These are phyloP conservation scores for Ictalurus punctatus DNA, from an alignment of 2,113 vertebrate species.

Conservation along the genomic window DNA sequence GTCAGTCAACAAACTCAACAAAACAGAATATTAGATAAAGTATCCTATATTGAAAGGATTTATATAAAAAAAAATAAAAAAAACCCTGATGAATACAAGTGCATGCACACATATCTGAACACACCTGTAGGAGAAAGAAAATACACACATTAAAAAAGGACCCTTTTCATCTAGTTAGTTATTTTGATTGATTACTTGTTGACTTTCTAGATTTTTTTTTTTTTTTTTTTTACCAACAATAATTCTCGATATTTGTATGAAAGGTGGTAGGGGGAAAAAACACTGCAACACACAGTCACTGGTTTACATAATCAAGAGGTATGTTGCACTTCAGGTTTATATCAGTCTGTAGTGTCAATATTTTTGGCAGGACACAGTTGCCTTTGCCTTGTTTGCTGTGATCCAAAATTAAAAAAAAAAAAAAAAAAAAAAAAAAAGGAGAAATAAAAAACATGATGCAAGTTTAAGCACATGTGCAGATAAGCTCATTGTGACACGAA, in stretches of 20 bases:
- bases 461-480: background rate
- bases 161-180: constrained; percentile 60
- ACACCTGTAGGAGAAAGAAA: background rate
- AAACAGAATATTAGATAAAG: constrained; percentile 41
- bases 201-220: constrained; percentile 45
- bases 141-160: constrained; percentile 68
- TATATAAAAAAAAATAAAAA: background rate
- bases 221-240: constrained; percentile 10
- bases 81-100: background rate
- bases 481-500: background rate
- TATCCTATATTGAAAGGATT: constrained; percentile 30
- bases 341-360: constrained; percentile 29
- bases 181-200: constrained; percentile 33
- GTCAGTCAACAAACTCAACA: constrained; percentile 53
- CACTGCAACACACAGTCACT: constrained; percentile 15
- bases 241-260: background rate
- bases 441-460: background rate
- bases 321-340: constrained; percentile 46
- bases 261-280: background rate
- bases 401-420: background rate
- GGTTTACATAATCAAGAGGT: constrained; percentile 50
- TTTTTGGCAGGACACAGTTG: background rate
- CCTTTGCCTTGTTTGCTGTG: background rate
- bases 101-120: background rate
- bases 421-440: background rate